These are phyloP conservation scores for Spialia ferax DNA, from an alignment of 2,888 invertebrate genomes.

Conservation along the genomic window DNA sequence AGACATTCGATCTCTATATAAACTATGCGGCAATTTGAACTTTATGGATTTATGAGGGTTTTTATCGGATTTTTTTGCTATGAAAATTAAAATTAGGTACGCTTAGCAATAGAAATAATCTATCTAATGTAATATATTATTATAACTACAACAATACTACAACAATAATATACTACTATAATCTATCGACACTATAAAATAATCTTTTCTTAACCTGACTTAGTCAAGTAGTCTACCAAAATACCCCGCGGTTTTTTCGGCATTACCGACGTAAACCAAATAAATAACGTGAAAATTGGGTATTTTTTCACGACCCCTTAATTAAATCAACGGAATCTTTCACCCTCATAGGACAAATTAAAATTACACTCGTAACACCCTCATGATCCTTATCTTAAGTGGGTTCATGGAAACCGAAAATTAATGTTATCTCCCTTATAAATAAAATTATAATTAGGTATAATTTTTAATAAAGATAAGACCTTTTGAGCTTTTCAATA, in stretches of 20 bases:
- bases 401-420: slow-evolving; percentile 25
- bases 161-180: no score
- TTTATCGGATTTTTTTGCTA: no score
- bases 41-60: no score
- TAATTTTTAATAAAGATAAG: slow-evolving; percentile 18
- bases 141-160: no score
- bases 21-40: background rate
- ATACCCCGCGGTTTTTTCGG: no score
- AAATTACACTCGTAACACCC: slow-evolving; percentile 27
- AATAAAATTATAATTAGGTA: slow-evolving; percentile 12
- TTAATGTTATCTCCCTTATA: slow-evolving; percentile 17
- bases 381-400: slow-evolving; percentile 40
- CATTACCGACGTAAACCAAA: no score
- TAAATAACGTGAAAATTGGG: background rate
- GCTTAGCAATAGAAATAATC: no score
- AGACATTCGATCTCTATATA: background rate
- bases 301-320: background rate
- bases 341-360: slow-evolving; percentile 22
- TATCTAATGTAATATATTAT: no score
- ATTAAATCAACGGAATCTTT: slow-evolving; percentile 14
- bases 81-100: no score
- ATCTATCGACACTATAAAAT: no score
- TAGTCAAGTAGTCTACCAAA: no score
- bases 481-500: background rate
- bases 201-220: no score